Conservation (phyloP, 2,797 vertebrate species). For the Pangasius djambal region DNA sequence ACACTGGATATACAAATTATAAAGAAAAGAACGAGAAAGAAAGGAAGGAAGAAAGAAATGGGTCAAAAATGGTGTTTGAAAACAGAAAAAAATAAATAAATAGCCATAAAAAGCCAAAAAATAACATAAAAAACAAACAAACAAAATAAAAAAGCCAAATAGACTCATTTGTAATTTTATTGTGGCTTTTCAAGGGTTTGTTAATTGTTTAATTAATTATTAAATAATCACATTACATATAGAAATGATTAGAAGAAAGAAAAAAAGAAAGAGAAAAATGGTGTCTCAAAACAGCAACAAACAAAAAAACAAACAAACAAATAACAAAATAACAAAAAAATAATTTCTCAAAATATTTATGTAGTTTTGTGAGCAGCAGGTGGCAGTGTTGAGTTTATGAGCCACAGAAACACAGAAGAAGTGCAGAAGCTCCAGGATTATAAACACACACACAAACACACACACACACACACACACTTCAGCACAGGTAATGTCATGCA, state of each 20-base stretch:
- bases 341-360: not conserved
- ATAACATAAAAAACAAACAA: no score
- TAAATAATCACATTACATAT: no score
- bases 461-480: not conserved
- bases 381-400: not conserved
- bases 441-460: not conserved
- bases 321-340: no score
- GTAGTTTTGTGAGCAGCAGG: not conserved
- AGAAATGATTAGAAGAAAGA: not conserved
- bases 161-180: no score
- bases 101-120: no score
- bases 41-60: not conserved
- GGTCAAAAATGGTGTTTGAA: no score
- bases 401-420: slow-evolving; percentile 6
- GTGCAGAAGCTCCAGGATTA: not conserved
- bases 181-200: no score
- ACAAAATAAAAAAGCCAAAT: no score
- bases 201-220: no score
- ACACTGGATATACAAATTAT: not conserved
- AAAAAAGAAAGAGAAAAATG: no score
- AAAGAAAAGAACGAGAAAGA: not conserved
- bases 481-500: not conserved
- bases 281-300: not conserved
- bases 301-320: not conserved
- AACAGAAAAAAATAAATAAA: not conserved